Percentiles rank a stretch among this genome's conserved stretches.
Conservation (phyloP, 2,113 vertebrate genomes). For the Peromyscus leucopus region DNA sequence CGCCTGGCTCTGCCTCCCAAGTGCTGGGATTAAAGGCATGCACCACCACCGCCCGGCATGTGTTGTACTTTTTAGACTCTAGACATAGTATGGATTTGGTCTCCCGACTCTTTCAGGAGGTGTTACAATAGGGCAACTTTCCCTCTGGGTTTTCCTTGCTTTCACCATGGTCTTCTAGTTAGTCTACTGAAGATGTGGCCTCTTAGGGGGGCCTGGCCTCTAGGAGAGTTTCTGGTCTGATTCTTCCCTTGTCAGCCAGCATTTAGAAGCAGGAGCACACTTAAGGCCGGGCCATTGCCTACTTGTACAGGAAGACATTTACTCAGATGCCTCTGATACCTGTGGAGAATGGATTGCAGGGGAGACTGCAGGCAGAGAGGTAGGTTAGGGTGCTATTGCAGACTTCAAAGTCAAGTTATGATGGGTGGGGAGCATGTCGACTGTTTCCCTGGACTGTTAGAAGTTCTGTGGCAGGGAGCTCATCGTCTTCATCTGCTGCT, state of each 20-base stretch:
- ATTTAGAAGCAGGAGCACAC: not conserved
- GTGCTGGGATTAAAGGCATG: too few species aligned
- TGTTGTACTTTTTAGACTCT: not conserved
- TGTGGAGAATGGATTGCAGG: not conserved
- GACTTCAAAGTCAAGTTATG: not conserved
- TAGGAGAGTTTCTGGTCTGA: not conserved
- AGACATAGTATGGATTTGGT: not conserved
- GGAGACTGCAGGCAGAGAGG: not conserved
- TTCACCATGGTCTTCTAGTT: slow-evolving; percentile 27
- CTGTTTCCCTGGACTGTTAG: not conserved
- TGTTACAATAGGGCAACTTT: not conserved
- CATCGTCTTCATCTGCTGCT: not conserved
- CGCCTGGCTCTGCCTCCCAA: too few species aligned
- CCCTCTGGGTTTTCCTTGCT: not conserved
- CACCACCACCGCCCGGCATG: too few species aligned
- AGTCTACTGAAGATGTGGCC: not conserved
- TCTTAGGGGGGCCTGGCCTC: not conserved
- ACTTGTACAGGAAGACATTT: not conserved
- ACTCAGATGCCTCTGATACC: not conserved
- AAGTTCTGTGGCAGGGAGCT: not conserved
- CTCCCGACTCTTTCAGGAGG: not conserved
- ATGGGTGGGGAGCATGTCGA: not conserved
- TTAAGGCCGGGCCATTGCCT: not conserved
- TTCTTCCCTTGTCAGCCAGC: not conserved
- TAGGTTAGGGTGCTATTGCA: not conserved